Conservation (phyloP, 2,113 vertebrate species). For the Prochilodus magdalenae region DNA sequence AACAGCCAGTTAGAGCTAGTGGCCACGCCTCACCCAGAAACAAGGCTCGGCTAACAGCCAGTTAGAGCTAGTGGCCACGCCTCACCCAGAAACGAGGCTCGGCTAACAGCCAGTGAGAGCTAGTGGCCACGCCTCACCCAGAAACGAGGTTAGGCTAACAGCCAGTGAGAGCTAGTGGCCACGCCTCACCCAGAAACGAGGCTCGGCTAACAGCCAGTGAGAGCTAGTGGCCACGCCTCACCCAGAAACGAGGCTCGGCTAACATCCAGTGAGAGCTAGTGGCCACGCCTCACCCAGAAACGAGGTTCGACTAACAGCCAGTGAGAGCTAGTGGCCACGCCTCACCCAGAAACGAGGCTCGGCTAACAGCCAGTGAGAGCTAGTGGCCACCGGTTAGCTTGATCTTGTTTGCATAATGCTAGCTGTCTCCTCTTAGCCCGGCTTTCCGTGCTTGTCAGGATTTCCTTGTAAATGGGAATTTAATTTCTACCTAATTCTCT, state of each 20-base stretch:
- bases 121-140: slow-evolving; percentile 28
- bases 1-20: neutral
- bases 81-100: slow-evolving; percentile 22
- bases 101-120: neutral
- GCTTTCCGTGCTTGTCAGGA: too few relatives aligned
- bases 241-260: neutral
- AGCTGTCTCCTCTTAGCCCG: too few relatives aligned
- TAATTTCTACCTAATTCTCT: too few relatives aligned
- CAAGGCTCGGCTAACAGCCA: too few relatives aligned
- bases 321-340: neutral
- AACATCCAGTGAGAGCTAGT: neutral
- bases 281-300: slow-evolving; percentile 22
- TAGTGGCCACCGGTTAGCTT: neutral
- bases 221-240: slow-evolving; percentile 13
- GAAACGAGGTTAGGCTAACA: neutral
- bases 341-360: slow-evolving; percentile 22
- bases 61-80: neutral
- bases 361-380: neutral
- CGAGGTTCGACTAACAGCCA: too few relatives aligned
- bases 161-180: neutral
- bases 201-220: neutral
- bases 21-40: slow-evolving; percentile 22
- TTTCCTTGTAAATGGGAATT: too few relatives aligned
- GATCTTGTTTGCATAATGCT: too few relatives aligned
- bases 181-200: slow-evolving; percentile 25